A percentile compares a stretch with the other conserved stretches of the same genome.
Evolutionary conservation across 2,113 vertebrate genomes (phyloP).

Genomic region (Ochotona princeps): DNA sequence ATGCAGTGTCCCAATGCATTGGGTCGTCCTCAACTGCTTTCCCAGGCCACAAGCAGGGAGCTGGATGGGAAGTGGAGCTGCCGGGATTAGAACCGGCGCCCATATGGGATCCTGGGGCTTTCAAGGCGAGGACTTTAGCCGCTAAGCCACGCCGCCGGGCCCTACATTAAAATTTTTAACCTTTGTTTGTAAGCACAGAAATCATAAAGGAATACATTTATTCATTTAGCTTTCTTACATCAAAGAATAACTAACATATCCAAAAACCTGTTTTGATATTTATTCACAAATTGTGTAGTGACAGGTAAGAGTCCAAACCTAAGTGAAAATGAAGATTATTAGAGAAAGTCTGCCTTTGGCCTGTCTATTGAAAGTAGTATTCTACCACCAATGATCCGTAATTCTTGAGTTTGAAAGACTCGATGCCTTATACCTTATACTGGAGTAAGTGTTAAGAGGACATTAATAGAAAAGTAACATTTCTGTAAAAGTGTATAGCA

Average conservation of each 20-base stretch:
- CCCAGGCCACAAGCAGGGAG: too few relatives aligned
- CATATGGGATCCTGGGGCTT: too few relatives aligned
- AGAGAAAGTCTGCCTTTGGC: conserved; percentile 17
- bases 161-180: neutral
- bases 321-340: neutral
- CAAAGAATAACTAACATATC: neutral
- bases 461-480: neutral
- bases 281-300: neutral
- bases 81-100: too few relatives aligned
- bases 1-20: too few relatives aligned
- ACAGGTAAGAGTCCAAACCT: neutral
- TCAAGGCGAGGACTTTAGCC: too few relatives aligned
- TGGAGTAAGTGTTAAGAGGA: neutral
- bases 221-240: conserved; percentile 8
- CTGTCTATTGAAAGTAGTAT: neutral
- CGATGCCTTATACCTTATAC: neutral
- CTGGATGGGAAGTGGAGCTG: too few relatives aligned
- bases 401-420: neutral
- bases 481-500: neutral
- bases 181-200: conserved; percentile 18
- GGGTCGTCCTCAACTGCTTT: too few relatives aligned
- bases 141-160: too few relatives aligned
- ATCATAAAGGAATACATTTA: neutral
- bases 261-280: conserved; percentile 32
- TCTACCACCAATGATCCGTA: neutral